A percentile compares a stretch with the other conserved stretches of the same genome.
Conservation (phyloP, 2,888 invertebrate species). For the Synergus itoensis region DNA sequence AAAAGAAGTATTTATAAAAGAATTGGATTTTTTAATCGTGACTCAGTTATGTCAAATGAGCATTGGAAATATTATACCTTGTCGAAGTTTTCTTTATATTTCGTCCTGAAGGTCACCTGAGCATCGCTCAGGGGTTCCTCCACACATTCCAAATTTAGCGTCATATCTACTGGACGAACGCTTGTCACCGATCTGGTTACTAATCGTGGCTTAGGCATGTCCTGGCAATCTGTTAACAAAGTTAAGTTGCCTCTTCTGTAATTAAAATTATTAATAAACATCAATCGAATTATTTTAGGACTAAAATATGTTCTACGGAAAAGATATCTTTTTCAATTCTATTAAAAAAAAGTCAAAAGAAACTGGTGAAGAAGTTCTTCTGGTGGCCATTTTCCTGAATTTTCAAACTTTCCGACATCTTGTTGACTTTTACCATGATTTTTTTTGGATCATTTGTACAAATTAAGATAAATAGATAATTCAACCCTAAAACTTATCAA, state of each 20-base stretch:
- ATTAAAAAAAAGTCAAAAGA: too few species aligned
- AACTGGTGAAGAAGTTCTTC: too few species aligned
- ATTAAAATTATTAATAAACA: not conserved
- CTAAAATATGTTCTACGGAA: not conserved
- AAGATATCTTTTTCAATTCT: not conserved
- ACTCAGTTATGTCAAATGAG: not conserved
- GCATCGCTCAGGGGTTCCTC: constrained; percentile 78
- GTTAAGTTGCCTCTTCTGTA: not conserved
- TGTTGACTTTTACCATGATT: not conserved
- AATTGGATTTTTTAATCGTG: not conserved
- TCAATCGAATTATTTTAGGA: not conserved
- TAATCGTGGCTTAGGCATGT: constrained; percentile 66
- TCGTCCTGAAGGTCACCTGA: constrained; percentile 70
- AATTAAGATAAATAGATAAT: not conserved
- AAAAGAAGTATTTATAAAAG: not conserved
- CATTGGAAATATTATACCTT: constrained; percentile 57
- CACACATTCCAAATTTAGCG: constrained; percentile 76
- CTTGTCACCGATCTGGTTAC: constrained; percentile 65
- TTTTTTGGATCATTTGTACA: not conserved
- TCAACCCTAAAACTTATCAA: not conserved
- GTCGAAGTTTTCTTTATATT: constrained; percentile 73
- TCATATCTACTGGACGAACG: constrained; percentile 69
- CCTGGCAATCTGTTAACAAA: constrained; percentile 13
- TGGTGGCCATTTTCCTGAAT: too few species aligned
- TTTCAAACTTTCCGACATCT: not conserved